These are phyloP conservation scores for Equus quagga DNA, from an alignment of 2,113 vertebrate genomes.

Conservation along the genomic window DNA sequence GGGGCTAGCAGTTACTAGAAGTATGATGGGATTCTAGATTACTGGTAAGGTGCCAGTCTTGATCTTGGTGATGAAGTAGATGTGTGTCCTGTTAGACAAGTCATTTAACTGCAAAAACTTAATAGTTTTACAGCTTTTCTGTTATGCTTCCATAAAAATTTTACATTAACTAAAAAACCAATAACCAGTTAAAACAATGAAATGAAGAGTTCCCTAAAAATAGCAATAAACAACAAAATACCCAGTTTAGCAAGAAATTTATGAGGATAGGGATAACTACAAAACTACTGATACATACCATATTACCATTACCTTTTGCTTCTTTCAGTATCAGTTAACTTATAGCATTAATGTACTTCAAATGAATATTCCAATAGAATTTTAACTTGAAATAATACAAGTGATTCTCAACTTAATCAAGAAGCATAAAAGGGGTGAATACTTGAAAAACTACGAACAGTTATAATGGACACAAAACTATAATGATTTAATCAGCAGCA, in stretches of 20 bases:
- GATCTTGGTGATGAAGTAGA: not conserved
- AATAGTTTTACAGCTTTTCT: not conserved
- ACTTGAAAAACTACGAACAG: conserved; percentile 23
- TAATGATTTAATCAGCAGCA: not conserved
- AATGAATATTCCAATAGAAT: not conserved
- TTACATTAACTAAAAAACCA: not conserved
- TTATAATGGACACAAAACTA: not conserved
- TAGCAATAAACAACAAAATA: not conserved
- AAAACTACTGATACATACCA: not conserved
- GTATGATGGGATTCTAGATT: not conserved
- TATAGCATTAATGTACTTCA: not conserved
- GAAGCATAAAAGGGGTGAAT: not conserved
- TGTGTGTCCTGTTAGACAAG: not conserved
- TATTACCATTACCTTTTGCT: not conserved
- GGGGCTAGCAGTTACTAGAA: not conserved
- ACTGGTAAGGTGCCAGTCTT: not conserved
- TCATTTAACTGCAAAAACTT: not conserved
- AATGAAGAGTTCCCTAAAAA: not conserved
- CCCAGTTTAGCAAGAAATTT: not conserved
- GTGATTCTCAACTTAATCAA: not conserved
- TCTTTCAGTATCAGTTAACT: conserved; percentile 21
- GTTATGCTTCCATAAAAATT: not conserved
- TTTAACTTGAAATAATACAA: conserved; percentile 35
- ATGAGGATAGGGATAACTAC: not conserved
- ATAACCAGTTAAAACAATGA: not conserved